Base-by-base conservation (phyloP, 2,113 vertebrate species). In the Scomber japonicus region DNA sequence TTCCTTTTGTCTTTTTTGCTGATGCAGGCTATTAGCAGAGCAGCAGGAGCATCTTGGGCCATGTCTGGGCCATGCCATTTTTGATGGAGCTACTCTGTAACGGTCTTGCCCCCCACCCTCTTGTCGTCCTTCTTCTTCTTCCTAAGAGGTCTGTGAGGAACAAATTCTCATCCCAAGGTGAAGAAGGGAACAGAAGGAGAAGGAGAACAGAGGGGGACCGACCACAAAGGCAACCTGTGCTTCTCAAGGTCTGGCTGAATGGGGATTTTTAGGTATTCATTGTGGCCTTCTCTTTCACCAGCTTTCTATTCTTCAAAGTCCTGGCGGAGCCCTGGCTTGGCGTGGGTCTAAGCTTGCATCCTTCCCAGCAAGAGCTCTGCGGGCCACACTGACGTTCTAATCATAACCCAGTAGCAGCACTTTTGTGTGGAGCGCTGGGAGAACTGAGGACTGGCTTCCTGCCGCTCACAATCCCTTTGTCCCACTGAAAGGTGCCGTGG, bases 1-100 rank as follows among this genome's bases (percentile, higher is more conserved):
- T 46, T 78, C 48, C 81, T 79, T 91, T 93, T 88, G 81, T 92
- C 80, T 94, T 94, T 94, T 93, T 72, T 92, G 94, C 94, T 93
- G 95, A 96, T 92, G 91, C 71, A 3, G 85, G 90, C 90, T 88
- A 94, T 95, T 95, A 94, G 90, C 61, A 30, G 48, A 87, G 88
- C 83, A 78, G 84, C 50, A 21, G 66, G 81, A 91, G 83, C 87
- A 81, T 93, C 91, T 90, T 82, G 86, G 85, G 75, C 62, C 72
- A 59, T 76, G 91, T 90, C 91, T 94, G 91, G 92, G 75, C 87
- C 63, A 65, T 65, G 89, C 86, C 92, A 91, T 59, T 46, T 92
- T 92, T 93, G 92, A 95, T 74, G 66, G 84, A 92, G 90, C 83
- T 80, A 75, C 85, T 90, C 76, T 89, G 67, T 81, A 62, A 80